phyloP scores from a whole-genome alignment of 2,113 vertebrate genomes.

The Myotis brandtii region DNA sequence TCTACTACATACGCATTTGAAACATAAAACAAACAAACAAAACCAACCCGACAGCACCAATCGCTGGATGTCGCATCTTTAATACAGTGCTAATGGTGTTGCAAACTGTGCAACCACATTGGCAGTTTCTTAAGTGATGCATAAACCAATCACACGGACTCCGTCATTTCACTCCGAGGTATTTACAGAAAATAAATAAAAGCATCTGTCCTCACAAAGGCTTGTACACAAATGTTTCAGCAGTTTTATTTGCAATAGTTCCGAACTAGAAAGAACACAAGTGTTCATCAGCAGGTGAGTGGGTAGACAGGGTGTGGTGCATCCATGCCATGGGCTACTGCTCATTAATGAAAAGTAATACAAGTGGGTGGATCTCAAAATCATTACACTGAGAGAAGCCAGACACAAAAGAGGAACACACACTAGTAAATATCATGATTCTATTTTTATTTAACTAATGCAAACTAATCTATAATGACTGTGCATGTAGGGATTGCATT shows the following conservation, averaged over 20 bases:
- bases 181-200: neutral
- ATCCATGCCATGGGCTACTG: neutral
- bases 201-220: neutral
- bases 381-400: neutral
- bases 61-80: neutral
- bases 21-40: neutral
- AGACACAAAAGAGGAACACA: neutral
- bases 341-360: neutral
- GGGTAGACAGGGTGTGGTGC: neutral
- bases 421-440: neutral
- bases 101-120: neutral
- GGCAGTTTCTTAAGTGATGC: neutral
- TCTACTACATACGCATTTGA: neutral
- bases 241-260: neutral
- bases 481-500: neutral
- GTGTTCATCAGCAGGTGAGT: neutral
- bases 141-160: neutral
- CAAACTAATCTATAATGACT: neutral
- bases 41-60: neutral
- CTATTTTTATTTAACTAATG: neutral
- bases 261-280: neutral
- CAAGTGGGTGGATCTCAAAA: neutral
- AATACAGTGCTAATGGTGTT: neutral
- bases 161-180: neutral
- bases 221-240: neutral